These are phyloP conservation scores for Ormyrus pomaceus DNA, from an alignment of 2,888 invertebrate genomes.

Conservation along the genomic window DNA sequence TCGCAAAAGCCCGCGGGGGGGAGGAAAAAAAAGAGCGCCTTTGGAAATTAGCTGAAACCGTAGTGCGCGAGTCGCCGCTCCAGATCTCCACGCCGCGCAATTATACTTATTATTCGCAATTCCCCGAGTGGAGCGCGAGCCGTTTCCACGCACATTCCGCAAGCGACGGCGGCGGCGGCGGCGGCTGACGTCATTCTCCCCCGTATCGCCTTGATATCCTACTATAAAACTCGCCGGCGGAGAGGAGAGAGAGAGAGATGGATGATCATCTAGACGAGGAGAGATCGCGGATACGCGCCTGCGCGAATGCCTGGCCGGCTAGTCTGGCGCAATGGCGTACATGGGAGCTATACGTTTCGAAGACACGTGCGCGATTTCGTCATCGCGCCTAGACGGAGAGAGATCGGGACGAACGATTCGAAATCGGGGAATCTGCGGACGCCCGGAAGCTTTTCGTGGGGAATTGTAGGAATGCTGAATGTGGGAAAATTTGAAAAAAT, in stretches of 20 bases:
- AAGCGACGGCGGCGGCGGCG: not conserved
- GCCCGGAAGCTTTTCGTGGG: too few species aligned
- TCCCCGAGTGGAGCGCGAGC: not conserved
- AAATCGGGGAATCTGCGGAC: too few species aligned
- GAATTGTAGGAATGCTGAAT: too few species aligned
- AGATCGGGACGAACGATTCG: too few species aligned
- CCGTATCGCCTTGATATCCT: slow-evolving; percentile 5
- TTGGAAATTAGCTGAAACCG: not conserved
- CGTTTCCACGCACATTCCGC: slow-evolving; percentile 31
- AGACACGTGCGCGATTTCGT: slow-evolving; percentile 30
- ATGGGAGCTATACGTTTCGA: too few species aligned
- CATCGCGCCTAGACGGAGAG: not conserved
- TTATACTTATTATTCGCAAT: slow-evolving; percentile 49
- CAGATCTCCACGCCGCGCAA: slow-evolving; percentile 40
- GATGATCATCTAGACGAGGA: not conserved
- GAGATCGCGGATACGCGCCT: not conserved
- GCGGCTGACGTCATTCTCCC: slow-evolving; percentile 31
- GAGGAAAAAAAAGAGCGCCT: not conserved
- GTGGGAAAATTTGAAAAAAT: too few species aligned
- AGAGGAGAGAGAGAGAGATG: not conserved
- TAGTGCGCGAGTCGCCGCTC: slow-evolving; percentile 13
- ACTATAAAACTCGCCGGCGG: not conserved
- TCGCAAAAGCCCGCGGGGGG: not conserved
- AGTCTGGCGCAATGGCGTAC: too few species aligned
- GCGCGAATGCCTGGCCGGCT: too few species aligned